Percentiles rank a stretch among this genome's conserved stretches.
Conservation (phyloP, 2,797 vertebrate genomes). For the Pseudotriccus pelzelni region DNA sequence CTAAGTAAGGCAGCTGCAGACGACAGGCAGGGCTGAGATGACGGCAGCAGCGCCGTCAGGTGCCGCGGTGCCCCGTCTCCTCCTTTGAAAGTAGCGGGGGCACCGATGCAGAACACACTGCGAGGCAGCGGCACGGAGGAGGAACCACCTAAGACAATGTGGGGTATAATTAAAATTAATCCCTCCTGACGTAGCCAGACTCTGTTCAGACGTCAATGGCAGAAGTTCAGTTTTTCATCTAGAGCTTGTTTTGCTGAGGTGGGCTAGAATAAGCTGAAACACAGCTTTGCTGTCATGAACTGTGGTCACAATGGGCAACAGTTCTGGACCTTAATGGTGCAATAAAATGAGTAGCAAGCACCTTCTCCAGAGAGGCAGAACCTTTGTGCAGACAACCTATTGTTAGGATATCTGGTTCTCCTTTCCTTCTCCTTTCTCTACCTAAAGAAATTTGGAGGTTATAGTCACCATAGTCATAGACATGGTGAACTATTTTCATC, state of each 20-base stretch:
- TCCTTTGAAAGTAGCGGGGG: not conserved
- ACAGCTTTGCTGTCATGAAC: not conserved
- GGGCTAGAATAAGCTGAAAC: not conserved
- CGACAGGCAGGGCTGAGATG: not conserved
- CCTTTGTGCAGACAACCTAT: not conserved
- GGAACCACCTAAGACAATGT: fast-evolving
- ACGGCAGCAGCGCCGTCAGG: not conserved
- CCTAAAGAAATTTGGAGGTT: not conserved
- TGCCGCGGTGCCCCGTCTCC: not conserved
- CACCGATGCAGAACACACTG: not conserved
- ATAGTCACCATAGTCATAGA: not conserved
- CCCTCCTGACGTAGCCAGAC: not conserved
- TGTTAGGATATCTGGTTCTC: not conserved
- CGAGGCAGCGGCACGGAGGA: not conserved
- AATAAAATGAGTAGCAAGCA: not conserved
- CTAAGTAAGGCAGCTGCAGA: not conserved
- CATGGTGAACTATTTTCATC: not conserved
- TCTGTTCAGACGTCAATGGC: not conserved
- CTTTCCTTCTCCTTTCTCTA: not conserved
- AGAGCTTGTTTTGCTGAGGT: not conserved
- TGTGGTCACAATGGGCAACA: not conserved
- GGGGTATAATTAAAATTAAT: not conserved
- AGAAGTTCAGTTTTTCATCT: not conserved
- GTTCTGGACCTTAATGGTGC: not conserved
- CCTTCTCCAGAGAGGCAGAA: not conserved